phyloP scores from a whole-genome alignment of 2,797 vertebrate species.

The Leptodactylus fallax region DNA sequence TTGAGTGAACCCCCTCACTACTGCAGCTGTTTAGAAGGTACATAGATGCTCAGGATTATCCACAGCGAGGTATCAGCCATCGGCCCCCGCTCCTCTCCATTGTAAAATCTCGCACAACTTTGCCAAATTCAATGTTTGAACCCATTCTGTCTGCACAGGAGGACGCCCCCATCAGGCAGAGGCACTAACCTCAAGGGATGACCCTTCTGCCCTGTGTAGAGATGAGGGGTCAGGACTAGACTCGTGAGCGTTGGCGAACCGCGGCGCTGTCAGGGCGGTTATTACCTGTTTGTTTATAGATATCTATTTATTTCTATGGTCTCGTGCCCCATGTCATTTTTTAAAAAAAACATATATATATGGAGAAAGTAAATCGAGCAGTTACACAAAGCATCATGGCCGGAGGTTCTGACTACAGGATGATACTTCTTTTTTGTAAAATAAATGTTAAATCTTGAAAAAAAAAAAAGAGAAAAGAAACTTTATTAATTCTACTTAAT shows the following conservation, averaged over 20 bases:
- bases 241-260: too few species aligned
- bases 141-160: neutral
- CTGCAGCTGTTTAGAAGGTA: neutral
- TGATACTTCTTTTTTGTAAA: constrained; percentile 48
- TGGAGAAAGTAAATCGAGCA: constrained; percentile 5
- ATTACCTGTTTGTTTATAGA: constrained; percentile 75
- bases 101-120: constrained; percentile 31
- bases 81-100: neutral
- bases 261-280: constrained; percentile 6
- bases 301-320: constrained; percentile 86
- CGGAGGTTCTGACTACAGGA: too few species aligned
- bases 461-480: neutral
- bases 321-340: constrained; percentile 85
- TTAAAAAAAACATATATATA: constrained; percentile 61
- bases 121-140: neutral
- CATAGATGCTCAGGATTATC: constrained; percentile 27
- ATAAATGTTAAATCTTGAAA: constrained; percentile 56
- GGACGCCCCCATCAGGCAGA: too few species aligned
- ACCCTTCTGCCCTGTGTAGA: too few species aligned
- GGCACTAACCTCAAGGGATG: neutral
- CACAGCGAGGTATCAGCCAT: neutral
- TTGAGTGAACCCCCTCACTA: neutral
- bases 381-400: constrained; percentile 16
- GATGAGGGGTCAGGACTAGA: neutral
- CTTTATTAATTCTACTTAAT: neutral